Conservation (phyloP, 2,888 invertebrate genomes). For the Epirrhoe alternata region DNA sequence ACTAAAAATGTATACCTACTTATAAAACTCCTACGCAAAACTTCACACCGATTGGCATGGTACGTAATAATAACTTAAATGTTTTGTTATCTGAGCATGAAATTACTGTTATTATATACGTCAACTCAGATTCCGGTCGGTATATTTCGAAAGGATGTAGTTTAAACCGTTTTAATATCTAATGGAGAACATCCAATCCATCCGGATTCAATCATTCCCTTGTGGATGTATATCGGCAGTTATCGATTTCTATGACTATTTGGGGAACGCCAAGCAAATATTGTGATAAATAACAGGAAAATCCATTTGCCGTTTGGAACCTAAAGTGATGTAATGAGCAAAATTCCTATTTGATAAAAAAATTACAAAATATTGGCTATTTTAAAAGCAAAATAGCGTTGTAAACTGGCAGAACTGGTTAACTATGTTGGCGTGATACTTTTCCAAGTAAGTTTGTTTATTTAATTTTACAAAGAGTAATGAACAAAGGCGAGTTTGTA, state of each 20-base stretch:
- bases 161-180: conserved; percentile 9
- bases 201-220: conserved; percentile 1
- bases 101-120: too few species aligned
- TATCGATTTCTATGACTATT: neutral
- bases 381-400: too few species aligned
- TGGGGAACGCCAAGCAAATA: neutral
- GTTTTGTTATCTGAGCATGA: too few species aligned
- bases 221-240: neutral
- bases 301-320: neutral
- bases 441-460: too few species aligned
- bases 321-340: neutral
- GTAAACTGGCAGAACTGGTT: too few species aligned
- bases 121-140: neutral
- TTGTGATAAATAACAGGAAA: neutral
- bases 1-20: too few species aligned
- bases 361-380: neutral
- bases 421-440: too few species aligned
- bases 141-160: conserved; percentile 6
- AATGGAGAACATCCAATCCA: conserved; percentile 12
- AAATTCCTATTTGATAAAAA: neutral
- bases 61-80: too few species aligned
- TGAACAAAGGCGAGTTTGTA: too few species aligned
- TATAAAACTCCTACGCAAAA: too few species aligned
- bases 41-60: too few species aligned
- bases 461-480: too few species aligned